These are phyloP conservation scores for Propithecus perrieri DNA, from an alignment of 2,797 vertebrate genomes.

Conservation along the genomic window DNA sequence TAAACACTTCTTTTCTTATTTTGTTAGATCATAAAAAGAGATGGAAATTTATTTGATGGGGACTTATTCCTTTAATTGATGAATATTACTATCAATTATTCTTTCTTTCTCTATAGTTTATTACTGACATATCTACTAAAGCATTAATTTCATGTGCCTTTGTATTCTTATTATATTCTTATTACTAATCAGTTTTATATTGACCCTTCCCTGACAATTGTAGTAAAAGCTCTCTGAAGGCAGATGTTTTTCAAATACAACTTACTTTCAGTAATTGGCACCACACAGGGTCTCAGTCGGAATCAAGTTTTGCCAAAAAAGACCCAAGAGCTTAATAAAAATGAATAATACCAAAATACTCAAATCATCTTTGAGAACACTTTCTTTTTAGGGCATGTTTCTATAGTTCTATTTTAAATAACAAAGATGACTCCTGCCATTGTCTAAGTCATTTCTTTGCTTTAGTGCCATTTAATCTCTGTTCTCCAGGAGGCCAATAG, in stretches of 20 bases:
- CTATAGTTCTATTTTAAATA: background rate
- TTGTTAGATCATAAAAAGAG: background rate
- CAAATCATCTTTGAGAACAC: background rate
- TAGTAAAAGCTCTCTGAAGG: slow-evolving; percentile 4
- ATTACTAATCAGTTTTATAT: background rate
- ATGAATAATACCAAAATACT: background rate
- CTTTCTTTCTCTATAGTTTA: background rate
- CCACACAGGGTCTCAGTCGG: background rate
- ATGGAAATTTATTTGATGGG: background rate
- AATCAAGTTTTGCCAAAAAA: background rate
- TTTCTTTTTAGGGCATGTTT: background rate
- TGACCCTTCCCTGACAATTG: background rate
- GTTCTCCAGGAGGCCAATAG: background rate
- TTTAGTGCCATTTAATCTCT: background rate
- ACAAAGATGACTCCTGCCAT: background rate
- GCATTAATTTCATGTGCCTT: background rate
- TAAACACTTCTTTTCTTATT: background rate
- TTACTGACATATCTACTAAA: background rate
- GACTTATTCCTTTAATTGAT: background rate
- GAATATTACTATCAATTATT: background rate
- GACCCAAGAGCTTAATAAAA: background rate
- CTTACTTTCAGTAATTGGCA: background rate
- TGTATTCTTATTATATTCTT: background rate
- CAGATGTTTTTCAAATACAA: background rate
- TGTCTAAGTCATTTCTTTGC: background rate